phyloP scores from a whole-genome alignment of 1,140 invertebrate species.

The Lutraria rhynchaena region DNA sequence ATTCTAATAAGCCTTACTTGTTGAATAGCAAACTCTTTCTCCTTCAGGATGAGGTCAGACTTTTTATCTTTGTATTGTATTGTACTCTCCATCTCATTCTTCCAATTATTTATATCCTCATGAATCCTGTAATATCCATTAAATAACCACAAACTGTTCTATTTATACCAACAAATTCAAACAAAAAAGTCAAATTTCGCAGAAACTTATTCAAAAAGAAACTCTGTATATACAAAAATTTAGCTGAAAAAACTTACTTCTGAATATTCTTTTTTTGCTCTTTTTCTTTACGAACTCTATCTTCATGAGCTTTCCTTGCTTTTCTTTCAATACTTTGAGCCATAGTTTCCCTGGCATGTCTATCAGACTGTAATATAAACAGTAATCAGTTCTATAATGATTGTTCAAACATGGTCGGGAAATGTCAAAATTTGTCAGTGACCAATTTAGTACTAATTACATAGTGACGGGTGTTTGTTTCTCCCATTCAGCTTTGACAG shows the following conservation, averaged over 20 bases:
- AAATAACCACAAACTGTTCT: too few relatives aligned
- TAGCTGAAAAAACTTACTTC: conserved; percentile 51
- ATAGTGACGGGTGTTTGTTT: too few relatives aligned
- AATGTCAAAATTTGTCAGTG: too few relatives aligned
- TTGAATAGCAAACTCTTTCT: conserved; percentile 53
- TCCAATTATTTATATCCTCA: conserved; percentile 44
- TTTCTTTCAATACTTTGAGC: conserved; percentile 52
- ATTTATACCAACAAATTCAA: too few relatives aligned
- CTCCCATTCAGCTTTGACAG: too few relatives aligned
- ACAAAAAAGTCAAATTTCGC: too few relatives aligned
- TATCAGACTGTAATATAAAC: conserved; percentile 30
- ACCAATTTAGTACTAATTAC: too few relatives aligned
- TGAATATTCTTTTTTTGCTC: conserved; percentile 57
- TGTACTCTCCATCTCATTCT: conserved; percentile 29
- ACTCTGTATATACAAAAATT: too few relatives aligned
- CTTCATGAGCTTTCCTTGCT: conserved; percentile 56
- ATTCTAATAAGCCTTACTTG: conserved; percentile 17
- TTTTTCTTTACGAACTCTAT: conserved; percentile 47
- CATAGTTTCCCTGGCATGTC: conserved; percentile 42
- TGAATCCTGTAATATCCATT: conserved; percentile 43
- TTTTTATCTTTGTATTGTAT: conserved; percentile 49
- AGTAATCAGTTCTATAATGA: not conserved
- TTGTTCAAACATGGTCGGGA: too few relatives aligned
- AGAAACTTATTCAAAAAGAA: too few relatives aligned
- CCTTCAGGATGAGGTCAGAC: conserved; percentile 49